Conservation (phyloP, 2,888 invertebrate species). For the Lymantria monacha region DNA sequence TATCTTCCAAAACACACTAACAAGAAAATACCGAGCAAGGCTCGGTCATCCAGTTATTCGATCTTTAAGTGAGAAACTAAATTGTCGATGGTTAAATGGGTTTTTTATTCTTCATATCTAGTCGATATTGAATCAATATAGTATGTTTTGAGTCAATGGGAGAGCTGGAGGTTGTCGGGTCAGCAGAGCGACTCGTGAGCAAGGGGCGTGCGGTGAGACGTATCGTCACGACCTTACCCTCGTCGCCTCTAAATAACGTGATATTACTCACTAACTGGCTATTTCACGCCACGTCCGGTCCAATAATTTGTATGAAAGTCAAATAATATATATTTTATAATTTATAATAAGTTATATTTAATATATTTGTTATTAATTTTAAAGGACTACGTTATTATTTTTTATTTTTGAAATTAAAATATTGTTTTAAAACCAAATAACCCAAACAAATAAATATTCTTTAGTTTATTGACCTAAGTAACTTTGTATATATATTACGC, state of each 20-base stretch:
- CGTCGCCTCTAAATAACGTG: constrained; percentile 74
- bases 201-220: constrained; percentile 50
- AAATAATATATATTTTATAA: background rate
- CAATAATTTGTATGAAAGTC: constrained; percentile 43
- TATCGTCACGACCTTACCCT: constrained; percentile 70
- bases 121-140: constrained; percentile 25
- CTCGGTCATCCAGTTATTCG: too few relatives aligned
- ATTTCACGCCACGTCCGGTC: constrained; percentile 72
- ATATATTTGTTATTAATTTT: too few relatives aligned
- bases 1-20: too few relatives aligned
- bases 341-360: background rate
- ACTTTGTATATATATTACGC: too few relatives aligned
- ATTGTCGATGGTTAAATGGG: too few relatives aligned
- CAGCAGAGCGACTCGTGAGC: constrained; percentile 77
- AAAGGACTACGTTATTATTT: too few relatives aligned
- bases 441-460: too few relatives aligned
- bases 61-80: too few relatives aligned
- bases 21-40: too few relatives aligned
- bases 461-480: too few relatives aligned
- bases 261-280: constrained; percentile 79
- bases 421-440: too few relatives aligned
- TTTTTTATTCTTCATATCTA: background rate
- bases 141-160: constrained; percentile 32
- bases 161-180: constrained; percentile 57
- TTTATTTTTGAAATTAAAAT: too few relatives aligned